phyloP scores from a whole-genome alignment of 2,888 invertebrate genomes.

The Drosophila anomalata region DNA sequence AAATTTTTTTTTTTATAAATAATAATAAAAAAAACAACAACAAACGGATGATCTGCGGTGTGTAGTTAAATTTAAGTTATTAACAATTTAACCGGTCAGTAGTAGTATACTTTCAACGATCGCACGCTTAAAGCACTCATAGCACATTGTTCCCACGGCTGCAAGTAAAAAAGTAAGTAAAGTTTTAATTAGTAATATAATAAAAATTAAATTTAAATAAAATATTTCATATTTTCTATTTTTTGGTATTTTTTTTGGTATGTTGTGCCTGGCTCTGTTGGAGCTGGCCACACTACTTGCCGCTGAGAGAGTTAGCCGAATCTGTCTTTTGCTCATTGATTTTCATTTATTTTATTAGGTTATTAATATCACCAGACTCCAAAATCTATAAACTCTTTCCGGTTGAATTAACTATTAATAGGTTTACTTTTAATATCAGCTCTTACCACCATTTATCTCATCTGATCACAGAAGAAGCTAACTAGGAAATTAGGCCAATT shows the following conservation, averaged over 20 bases:
- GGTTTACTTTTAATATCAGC: background rate
- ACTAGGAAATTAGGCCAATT: slow-evolving; percentile 69
- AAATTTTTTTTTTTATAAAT: slow-evolving; percentile 1
- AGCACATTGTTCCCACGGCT: slow-evolving; percentile 1
- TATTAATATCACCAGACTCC: slow-evolving; percentile 3
- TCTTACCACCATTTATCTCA: background rate
- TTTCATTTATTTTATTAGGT: slow-evolving; percentile 56
- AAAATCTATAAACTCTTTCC: background rate
- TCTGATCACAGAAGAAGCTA: background rate
- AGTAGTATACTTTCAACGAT: slow-evolving; percentile 4
- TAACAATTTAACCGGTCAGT: slow-evolving; percentile 49
- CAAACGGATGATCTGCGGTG: background rate
- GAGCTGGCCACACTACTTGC: slow-evolving; percentile 52
- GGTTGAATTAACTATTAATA: background rate
- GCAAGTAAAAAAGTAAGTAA: slow-evolving; percentile 26
- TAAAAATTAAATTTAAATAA: background rate
- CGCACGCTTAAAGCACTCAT: slow-evolving; percentile 6
- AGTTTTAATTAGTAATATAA: slow-evolving; percentile 6
- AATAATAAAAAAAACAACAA: background rate
- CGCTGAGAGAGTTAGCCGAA: slow-evolving; percentile 37
- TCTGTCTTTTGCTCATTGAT: slow-evolving; percentile 70
- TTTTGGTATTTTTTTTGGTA: slow-evolving; percentile 61
- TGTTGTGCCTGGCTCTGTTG: slow-evolving; percentile 26
- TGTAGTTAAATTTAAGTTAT: slow-evolving; percentile 46
- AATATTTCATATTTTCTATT: background rate